phyloP scores from a whole-genome alignment of 2,888 invertebrate species.

The Lumbricus terrestris region DNA sequence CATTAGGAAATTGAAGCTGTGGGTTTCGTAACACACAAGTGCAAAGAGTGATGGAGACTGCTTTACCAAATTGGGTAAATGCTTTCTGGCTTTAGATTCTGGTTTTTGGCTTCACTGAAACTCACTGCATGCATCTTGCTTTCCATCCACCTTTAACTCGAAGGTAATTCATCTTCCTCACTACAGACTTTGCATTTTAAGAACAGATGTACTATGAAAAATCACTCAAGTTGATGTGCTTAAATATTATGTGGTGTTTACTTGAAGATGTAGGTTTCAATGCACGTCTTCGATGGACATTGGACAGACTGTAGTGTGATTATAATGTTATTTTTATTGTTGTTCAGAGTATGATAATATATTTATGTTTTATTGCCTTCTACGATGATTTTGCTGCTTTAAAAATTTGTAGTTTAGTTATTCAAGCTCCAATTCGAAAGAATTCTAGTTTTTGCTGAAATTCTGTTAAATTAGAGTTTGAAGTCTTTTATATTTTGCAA shows the following conservation, averaged over 20 bases:
- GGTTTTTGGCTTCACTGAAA: background rate
- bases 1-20: background rate
- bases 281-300: background rate
- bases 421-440: background rate
- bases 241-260: background rate
- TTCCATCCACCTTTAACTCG: background rate
- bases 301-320: background rate
- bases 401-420: background rate
- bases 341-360: background rate
- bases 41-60: background rate
- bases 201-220: background rate
- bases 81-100: background rate
- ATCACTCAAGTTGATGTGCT: background rate
- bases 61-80: background rate
- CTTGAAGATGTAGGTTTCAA: background rate
- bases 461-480: background rate
- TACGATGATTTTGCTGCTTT: background rate
- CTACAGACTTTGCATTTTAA: background rate
- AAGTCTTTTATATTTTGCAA: background rate
- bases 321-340: background rate
- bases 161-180: background rate
- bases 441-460: background rate
- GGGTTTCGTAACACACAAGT: too few species aligned
- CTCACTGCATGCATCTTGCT: background rate
- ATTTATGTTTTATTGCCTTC: background rate